These are phyloP conservation scores for Apotomis betuletana DNA, from an alignment of 2,888 invertebrate genomes.

Conservation along the genomic window DNA sequence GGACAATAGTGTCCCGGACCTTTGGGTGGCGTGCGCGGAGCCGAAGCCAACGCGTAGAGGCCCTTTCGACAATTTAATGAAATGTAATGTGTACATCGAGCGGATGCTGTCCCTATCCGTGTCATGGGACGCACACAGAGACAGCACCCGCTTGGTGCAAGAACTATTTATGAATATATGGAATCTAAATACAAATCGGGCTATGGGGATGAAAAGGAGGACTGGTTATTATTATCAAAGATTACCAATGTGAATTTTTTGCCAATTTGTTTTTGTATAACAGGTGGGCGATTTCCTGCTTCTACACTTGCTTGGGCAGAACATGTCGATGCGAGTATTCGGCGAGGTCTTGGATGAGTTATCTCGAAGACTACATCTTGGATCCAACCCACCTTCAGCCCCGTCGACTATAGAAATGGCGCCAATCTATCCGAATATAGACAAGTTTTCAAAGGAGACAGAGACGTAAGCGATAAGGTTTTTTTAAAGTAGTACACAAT, in stretches of 20 bases:
- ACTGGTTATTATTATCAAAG: too few relatives aligned
- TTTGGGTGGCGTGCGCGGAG: too few relatives aligned
- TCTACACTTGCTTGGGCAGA: conserved; percentile 92
- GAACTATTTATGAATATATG: too few relatives aligned
- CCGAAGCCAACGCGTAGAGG: too few relatives aligned
- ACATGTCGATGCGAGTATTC: conserved; percentile 91
- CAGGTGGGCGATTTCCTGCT: conserved; percentile 94
- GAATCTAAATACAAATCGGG: too few relatives aligned
- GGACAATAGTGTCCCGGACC: too few relatives aligned
- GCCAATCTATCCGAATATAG: conserved; percentile 91
- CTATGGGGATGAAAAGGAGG: too few relatives aligned
- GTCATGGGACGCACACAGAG: too few relatives aligned
- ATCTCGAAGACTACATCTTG: conserved; percentile 87
- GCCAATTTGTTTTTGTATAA: neutral
- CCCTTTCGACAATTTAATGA: too few relatives aligned
- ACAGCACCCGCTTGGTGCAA: too few relatives aligned
- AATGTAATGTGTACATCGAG: too few relatives aligned
- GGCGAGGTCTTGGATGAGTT: conserved; percentile 91
- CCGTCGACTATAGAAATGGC: conserved; percentile 94
- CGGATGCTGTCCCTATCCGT: too few relatives aligned
- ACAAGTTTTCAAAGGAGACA: conserved; percentile 91
- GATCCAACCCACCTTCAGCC: conserved; percentile 92
- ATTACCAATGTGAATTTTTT: neutral
- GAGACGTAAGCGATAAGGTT: conserved; percentile 85
- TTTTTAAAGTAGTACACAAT: conserved; percentile 36